A percentile compares a stretch with the other conserved stretches of the same genome.
Evolutionary conservation across 2,797 vertebrate genomes (phyloP).

Genomic region (Intellagama lesueurii): DNA sequence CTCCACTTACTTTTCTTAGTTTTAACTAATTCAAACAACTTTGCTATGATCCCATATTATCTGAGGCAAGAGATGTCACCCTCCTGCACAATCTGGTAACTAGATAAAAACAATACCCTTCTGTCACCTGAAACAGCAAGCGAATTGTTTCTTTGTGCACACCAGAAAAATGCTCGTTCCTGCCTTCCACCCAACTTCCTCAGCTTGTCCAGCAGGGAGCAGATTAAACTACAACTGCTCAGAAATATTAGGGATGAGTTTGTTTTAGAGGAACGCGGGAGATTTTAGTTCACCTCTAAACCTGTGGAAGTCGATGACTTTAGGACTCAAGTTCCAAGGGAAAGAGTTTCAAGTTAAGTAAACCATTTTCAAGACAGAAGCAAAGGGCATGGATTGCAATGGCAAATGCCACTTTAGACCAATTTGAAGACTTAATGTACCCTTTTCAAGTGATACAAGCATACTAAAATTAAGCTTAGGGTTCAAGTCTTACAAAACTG

Average conservation of each 20-base stretch:
- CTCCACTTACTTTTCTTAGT: background rate
- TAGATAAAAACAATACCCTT: background rate
- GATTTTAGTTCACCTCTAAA: background rate
- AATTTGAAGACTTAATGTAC: background rate
- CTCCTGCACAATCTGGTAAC: background rate
- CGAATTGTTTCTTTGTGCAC: background rate
- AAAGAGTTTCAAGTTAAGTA: background rate
- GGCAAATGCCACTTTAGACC: background rate
- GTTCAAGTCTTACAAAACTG: background rate
- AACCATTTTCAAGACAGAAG: conserved; percentile 1
- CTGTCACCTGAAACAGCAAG: background rate
- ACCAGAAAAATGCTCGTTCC: background rate
- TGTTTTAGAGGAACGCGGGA: background rate
- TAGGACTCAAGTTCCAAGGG: background rate
- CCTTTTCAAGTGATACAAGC: background rate
- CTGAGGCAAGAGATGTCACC: background rate
- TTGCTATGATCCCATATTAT: background rate
- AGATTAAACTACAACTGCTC: background rate
- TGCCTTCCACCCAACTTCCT: background rate
- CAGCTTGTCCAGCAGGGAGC: background rate
- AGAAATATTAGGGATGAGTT: conserved; percentile 18
- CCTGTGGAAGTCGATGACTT: too few relatives aligned
- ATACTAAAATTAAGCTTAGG: background rate
- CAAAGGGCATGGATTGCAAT: background rate
- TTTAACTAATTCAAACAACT: background rate